Conservation (phyloP, 2,113 vertebrate genomes). For the Lophura nycthemera region DNA sequence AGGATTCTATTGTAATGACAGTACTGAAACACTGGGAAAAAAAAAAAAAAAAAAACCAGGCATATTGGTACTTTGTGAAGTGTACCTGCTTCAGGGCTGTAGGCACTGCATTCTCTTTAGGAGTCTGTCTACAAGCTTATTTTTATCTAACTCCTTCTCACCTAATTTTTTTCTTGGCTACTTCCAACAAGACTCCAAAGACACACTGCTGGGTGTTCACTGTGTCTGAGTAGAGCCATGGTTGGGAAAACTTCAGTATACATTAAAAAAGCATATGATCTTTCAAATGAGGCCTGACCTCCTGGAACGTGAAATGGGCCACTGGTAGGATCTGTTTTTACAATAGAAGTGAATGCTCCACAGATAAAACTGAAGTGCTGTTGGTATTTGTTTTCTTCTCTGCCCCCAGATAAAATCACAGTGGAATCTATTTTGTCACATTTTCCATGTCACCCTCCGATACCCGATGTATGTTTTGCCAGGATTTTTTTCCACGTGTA, state of each 20-base stretch:
- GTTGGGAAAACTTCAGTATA: background rate
- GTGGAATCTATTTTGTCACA: background rate
- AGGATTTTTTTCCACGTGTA: background rate
- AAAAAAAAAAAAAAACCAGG: background rate
- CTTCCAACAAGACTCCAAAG: background rate
- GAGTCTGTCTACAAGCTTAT: background rate
- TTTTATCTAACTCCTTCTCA: background rate
- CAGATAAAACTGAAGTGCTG: background rate
- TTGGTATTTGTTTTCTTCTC: background rate
- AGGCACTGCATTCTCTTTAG: background rate
- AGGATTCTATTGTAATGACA: background rate
- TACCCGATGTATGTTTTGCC: background rate
- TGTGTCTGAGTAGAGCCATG: background rate
- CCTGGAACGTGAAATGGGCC: background rate
- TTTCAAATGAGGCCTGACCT: background rate
- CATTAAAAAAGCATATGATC: accelerated
- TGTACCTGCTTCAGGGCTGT: accelerated
- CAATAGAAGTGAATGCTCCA: background rate
- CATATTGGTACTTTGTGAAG: background rate
- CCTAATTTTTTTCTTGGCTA: background rate
- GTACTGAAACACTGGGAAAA: background rate
- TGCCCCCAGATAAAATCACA: background rate
- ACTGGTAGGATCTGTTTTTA: background rate
- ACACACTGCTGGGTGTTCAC: accelerated
- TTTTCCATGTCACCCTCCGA: background rate